phyloP scores from a whole-genome alignment of 1,140 invertebrate genomes.

The Drosophila hydei region DNA sequence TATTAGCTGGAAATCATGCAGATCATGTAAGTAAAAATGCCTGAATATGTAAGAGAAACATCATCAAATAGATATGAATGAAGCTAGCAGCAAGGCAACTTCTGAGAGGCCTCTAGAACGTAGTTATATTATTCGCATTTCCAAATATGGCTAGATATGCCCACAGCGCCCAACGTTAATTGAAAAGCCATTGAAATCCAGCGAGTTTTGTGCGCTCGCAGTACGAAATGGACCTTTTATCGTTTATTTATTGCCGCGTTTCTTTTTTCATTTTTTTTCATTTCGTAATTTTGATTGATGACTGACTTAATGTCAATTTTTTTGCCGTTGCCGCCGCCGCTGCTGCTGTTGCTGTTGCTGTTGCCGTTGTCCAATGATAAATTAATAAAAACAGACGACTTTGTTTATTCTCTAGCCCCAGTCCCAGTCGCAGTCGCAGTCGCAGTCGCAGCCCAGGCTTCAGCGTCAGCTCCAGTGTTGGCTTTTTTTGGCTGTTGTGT shows the following conservation, averaged over 20 bases:
- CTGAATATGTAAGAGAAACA: too few species aligned
- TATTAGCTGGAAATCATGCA: too few species aligned
- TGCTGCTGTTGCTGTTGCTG: conserved; percentile 4
- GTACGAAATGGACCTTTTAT: conserved; percentile 54
- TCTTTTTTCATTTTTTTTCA: conserved; percentile 58
- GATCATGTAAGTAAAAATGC: too few species aligned
- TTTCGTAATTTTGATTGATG: conserved; percentile 83
- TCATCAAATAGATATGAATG: too few species aligned
- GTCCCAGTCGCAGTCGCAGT: neutral
- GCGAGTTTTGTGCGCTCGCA: conserved; percentile 6
- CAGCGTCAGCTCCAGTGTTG: conserved; percentile 1
- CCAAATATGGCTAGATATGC: too few species aligned
- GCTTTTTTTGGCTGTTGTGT: conserved; percentile 40
- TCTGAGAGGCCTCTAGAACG: too few species aligned
- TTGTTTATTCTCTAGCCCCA: conserved; percentile 35
- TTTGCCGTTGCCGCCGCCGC: conserved; percentile 16
- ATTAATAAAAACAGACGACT: conserved; percentile 68
- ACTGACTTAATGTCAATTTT: conserved; percentile 77
- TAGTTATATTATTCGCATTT: too few species aligned
- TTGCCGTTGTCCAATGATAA: conserved; percentile 64
- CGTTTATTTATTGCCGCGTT: conserved; percentile 70
- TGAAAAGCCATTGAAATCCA: conserved; percentile 37
- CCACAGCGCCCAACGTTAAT: conserved; percentile 19
- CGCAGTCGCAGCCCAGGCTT: neutral
- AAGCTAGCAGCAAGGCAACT: too few species aligned